Evolutionary conservation across 2,888 invertebrate species (phyloP).

Genomic region (Cetonia aurata): DNA sequence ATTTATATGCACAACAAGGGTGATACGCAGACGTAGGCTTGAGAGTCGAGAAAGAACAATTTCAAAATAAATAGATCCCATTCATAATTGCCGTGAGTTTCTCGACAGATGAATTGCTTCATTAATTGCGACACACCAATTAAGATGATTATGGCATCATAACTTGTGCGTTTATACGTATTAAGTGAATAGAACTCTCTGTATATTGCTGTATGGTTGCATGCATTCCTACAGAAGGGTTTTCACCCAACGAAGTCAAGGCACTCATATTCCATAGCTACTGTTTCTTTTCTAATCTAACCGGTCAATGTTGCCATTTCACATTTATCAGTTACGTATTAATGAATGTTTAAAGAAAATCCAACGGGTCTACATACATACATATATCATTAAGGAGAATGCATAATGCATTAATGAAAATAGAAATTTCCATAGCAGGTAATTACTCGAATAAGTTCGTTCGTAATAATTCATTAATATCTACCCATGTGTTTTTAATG

Average conservation of each 20-base stretch:
- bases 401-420: no score
- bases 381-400: no score
- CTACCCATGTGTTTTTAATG: no score
- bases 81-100: conserved; percentile 17
- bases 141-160: conserved; percentile 27
- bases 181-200: conserved; percentile 10
- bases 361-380: no score
- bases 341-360: no score
- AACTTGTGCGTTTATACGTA: conserved; percentile 19
- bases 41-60: not conserved
- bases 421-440: no score
- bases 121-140: conserved; percentile 31
- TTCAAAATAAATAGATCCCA: conserved; percentile 19
- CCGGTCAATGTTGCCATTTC: no score
- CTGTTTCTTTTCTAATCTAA: no score
- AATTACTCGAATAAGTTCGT: no score
- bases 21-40: not conserved
- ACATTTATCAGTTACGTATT: no score
- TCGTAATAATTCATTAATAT: no score
- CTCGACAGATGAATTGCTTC: conserved; percentile 30
- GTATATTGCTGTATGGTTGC: not conserved
- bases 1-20: not conserved
- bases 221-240: not conserved
- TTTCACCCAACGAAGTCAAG: not conserved
- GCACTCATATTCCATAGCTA: not conserved